Conservation (phyloP, 2,113 vertebrate species). For the Chascanopsetta lugubris region DNA sequence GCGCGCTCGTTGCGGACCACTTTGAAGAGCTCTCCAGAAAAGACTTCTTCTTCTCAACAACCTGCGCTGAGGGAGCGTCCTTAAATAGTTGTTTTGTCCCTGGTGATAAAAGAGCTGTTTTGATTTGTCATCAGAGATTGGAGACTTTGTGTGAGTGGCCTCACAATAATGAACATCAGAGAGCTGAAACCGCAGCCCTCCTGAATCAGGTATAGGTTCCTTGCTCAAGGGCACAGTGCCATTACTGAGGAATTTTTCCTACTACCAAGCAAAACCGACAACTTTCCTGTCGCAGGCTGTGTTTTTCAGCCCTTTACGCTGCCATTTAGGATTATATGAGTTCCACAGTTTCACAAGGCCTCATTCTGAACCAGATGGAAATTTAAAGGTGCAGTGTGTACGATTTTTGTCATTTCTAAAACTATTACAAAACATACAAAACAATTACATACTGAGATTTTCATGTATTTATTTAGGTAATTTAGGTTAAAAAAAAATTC, state of each 20-base stretch:
- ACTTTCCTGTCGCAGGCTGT: slow-evolving; percentile 40
- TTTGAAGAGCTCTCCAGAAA: slow-evolving; percentile 77
- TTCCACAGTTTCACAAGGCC: slow-evolving; percentile 50
- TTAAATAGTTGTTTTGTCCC: slow-evolving; percentile 70
- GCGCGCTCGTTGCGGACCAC: slow-evolving; percentile 70
- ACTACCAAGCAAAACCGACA: slow-evolving; percentile 28
- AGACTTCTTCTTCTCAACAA: slow-evolving; percentile 37
- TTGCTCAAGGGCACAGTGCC: slow-evolving; percentile 28
- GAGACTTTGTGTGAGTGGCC: slow-evolving; percentile 6
- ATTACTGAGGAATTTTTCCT: slow-evolving; percentile 28
- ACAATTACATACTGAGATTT: too few species aligned
- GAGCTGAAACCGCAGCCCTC: neutral
- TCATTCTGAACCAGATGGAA: slow-evolving; percentile 57
- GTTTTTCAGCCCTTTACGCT: slow-evolving; percentile 35
- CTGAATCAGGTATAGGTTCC: slow-evolving; percentile 28
- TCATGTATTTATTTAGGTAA: too few species aligned
- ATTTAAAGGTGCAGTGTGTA: too few species aligned
- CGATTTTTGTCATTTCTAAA: too few species aligned
- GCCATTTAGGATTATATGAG: slow-evolving; percentile 56
- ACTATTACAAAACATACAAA: too few species aligned
- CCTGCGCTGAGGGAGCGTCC: slow-evolving; percentile 69
- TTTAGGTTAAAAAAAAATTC: too few species aligned
- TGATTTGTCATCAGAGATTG: slow-evolving; percentile 59
- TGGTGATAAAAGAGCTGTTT: slow-evolving; percentile 56
- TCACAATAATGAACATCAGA: slow-evolving; percentile 24